A percentile compares a stretch with the other conserved stretches of the same genome.
phyloP scores from a whole-genome alignment of 2,888 invertebrate genomes.

The Ochropleura plecta region DNA sequence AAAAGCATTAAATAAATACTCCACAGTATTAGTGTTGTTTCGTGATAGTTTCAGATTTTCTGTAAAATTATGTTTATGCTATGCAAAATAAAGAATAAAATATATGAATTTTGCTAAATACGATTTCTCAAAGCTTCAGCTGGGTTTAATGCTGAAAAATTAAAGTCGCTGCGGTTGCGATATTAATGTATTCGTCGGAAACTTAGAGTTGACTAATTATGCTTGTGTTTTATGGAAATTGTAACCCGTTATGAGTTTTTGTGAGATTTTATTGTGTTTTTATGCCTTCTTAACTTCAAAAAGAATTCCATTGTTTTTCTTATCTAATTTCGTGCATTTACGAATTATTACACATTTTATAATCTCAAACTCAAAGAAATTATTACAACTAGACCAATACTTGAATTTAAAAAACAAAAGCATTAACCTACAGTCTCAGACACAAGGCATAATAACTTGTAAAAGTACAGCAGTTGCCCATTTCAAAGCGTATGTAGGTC shows the following conservation, averaged over 20 bases:
- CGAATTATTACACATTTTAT: neutral
- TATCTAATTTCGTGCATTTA: neutral
- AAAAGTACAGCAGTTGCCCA: neutral
- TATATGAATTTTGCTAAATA: slow-evolving; percentile 64
- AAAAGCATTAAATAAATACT: slow-evolving; percentile 40
- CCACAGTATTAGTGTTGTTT: slow-evolving; percentile 28
- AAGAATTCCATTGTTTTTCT: neutral
- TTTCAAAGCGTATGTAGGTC: neutral
- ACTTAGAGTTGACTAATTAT: slow-evolving; percentile 60
- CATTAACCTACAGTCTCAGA: neutral
- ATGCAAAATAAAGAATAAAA: slow-evolving; percentile 58
- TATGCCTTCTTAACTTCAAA: neutral
- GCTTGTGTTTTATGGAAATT: slow-evolving; percentile 31
- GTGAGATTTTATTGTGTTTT: slow-evolving; percentile 12
- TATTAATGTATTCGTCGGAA: slow-evolving; percentile 72
- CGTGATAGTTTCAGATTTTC: slow-evolving; percentile 53
- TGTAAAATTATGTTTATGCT: slow-evolving; percentile 45
- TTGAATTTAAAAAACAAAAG: neutral
- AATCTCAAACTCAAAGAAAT: neutral
- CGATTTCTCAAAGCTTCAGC: slow-evolving; percentile 73
- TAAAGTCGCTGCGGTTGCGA: slow-evolving; percentile 69
- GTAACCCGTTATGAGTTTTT: neutral
- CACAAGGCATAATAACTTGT: neutral
- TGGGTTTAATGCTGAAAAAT: slow-evolving; percentile 77
- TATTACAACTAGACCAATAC: neutral